Percentiles rank a stretch among this genome's conserved stretches.
phyloP scores from a whole-genome alignment of 2,113 vertebrate genomes.

The Craseonycteris thonglongyai region DNA sequence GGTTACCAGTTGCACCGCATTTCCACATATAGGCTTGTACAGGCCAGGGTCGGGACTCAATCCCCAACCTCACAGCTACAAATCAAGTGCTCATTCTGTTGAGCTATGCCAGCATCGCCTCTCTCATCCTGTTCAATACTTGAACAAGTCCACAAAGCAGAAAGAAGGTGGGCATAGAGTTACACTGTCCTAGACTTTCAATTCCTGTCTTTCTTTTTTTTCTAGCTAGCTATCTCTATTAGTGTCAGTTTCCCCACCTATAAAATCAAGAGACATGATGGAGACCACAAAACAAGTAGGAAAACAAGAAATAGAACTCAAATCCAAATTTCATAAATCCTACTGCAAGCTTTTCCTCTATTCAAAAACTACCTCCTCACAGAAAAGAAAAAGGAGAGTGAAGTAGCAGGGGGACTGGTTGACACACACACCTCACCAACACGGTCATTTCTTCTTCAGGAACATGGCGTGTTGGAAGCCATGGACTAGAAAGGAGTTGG shows the following conservation, averaged over 20 bases:
- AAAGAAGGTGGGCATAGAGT: not conserved
- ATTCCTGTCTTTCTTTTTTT: not conserved
- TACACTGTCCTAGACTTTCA: not conserved
- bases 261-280: not conserved
- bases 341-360: not conserved
- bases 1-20: no score
- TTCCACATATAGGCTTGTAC: no score
- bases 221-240: not conserved
- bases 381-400: not conserved
- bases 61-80: no score
- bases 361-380: not conserved
- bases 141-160: not conserved
- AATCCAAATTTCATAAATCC: slow-evolving; percentile 15
- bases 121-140: not conserved
- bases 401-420: not conserved
- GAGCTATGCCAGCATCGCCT: no score
- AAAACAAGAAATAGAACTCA: not conserved
- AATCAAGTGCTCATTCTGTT: no score
- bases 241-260: not conserved
- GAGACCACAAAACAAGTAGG: not conserved
- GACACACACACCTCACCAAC: not conserved
- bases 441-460: not conserved
- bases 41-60: no score
- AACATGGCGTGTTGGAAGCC: not conserved
- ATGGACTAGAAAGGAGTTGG: not conserved